Evolutionary conservation across 1,140 invertebrate genomes (phyloP).

Genomic region (Bombus vancouverensis): DNA sequence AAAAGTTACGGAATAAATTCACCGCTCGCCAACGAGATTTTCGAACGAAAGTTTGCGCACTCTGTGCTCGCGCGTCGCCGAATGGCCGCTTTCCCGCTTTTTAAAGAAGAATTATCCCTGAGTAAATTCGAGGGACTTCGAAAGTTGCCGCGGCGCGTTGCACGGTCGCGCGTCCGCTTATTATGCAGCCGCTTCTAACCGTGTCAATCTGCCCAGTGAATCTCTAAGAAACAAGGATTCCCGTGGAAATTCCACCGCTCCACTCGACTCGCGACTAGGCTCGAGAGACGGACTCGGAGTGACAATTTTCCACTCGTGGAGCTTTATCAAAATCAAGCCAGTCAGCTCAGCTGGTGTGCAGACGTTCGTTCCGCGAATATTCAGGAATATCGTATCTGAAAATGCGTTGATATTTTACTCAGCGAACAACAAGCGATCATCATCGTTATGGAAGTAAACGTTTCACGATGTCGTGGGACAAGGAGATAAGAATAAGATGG

Average conservation of each 20-base stretch:
- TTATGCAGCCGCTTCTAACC: slow-evolving; percentile 1
- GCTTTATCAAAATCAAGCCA: too few relatives aligned
- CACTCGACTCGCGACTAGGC: too few relatives aligned
- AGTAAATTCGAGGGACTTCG: background rate
- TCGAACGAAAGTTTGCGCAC: slow-evolving; percentile 29
- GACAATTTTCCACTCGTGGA: too few relatives aligned
- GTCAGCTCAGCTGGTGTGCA: too few relatives aligned
- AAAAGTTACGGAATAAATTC: slow-evolving; percentile 48
- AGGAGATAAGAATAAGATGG: background rate
- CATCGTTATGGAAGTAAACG: too few relatives aligned
- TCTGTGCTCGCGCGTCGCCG: background rate
- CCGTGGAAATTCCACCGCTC: background rate
- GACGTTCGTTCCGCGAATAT: too few relatives aligned
- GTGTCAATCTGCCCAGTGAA: background rate
- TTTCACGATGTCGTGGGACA: background rate
- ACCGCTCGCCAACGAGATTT: background rate
- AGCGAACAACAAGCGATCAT: too few relatives aligned
- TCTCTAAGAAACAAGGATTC: background rate
- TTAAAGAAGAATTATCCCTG: slow-evolving; percentile 10
- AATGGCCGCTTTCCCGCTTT: background rate
- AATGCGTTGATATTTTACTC: too few relatives aligned
- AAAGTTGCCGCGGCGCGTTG: background rate
- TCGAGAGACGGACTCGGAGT: too few relatives aligned
- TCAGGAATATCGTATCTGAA: too few relatives aligned
- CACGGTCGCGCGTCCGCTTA: background rate